A percentile compares a stretch with the other conserved stretches of the same genome.
phyloP scores from a whole-genome alignment of 2,888 invertebrate species.

The Tetranychus truncatus region DNA sequence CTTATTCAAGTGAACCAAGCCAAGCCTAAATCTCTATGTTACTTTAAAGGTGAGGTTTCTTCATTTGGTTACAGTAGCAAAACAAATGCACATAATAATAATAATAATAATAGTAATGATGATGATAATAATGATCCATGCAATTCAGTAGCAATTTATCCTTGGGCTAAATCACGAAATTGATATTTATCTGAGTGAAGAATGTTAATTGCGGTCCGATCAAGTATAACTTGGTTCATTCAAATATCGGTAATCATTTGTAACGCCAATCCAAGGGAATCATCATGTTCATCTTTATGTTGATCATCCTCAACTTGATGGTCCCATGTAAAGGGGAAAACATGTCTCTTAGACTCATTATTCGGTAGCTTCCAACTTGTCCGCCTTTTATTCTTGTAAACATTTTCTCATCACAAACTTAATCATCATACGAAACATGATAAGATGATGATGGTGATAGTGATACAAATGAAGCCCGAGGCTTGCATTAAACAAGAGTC shows the following conservation, averaged over 20 bases:
- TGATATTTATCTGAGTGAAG: background rate
- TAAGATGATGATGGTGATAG: background rate
- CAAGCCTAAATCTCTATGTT: background rate
- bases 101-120: background rate
- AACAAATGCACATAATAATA: background rate
- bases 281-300: background rate
- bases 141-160: conserved; percentile 11
- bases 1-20: background rate
- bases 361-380: background rate
- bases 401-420: background rate
- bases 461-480: background rate
- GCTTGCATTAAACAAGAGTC: background rate
- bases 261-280: background rate
- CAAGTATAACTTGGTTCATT: background rate
- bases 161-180: conserved; percentile 12
- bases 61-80: background rate
- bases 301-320: background rate
- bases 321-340: background rate
- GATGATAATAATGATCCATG: conserved; percentile 6
- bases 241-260: conserved; percentile 1
- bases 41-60: background rate
- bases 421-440: background rate
- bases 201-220: conserved; percentile 7
- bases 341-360: background rate
- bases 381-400: background rate